Evolutionary conservation across 37 sponge, comb jelly and placozoan species (phyloP), one percentile per base, ranked within the genome.

Genomic region (Crambe crambe): DNA sequence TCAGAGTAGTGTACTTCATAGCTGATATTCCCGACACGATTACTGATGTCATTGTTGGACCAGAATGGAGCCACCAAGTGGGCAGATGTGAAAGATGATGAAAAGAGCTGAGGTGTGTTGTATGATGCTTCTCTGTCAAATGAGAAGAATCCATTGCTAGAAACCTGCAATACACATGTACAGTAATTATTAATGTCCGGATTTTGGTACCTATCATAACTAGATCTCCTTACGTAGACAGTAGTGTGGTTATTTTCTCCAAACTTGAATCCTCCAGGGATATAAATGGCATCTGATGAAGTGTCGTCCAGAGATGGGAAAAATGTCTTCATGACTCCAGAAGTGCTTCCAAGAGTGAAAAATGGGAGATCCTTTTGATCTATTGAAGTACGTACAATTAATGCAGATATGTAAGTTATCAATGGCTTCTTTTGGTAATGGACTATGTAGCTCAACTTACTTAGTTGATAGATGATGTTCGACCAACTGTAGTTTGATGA

Each of bases 381-480:
- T 58, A 15, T 21, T n/a, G n/a, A n/a, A n/a, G n/a, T n/a, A n/a
- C n/a, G n/a, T n/a, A n/a, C n/a, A n/a, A n/a, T n/a, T n/a, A n/a
- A n/a, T n/a, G n/a, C n/a, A n/a, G n/a, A n/a, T n/a, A n/a, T n/a
- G n/a, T n/a, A n/a, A n/a, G n/a, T n/a, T n/a, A n/a, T n/a, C n/a
- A n/a, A n/a, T n/a, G n/a, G n/a, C n/a, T n/a, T n/a, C n/a, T n/a
- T n/a, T n/a, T n/a, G n/a, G n/a, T n/a, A n/a, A n/a, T n/a, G n/a
- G n/a, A n/a, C n/a, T n/a, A n/a, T n/a, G n/a, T 27, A 23, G 30
- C 30, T 62, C 6, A 47, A 47, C 51, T 47, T 47, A 47, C 69
- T 80, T 36, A 86, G 6, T 30, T 68, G 34, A 59, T 86, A 86
- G 44, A 86, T 38, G 15, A 86, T 30, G 68, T 86, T 86, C 29